Base-by-base conservation (phyloP, 1,140 invertebrate genomes). In the Littorina saxatilis region DNA sequence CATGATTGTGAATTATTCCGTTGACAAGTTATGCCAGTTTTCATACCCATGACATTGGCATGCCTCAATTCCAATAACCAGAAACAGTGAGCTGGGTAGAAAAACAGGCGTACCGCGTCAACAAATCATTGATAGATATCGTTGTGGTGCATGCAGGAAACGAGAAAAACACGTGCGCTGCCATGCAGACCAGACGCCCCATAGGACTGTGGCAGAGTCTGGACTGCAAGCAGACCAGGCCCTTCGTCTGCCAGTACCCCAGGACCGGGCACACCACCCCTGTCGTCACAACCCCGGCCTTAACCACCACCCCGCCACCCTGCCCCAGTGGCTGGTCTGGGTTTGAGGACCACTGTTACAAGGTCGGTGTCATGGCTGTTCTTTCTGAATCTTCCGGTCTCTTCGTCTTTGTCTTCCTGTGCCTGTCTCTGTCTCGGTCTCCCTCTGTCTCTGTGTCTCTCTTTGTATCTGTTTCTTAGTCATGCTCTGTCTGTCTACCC, bases 121-220 rank as follows among this genome's bases (percentile, higher is more conserved):
- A 5, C 43, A 5, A 47, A 47, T 5, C 5, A 47, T 47, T 5
- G 5, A 17, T 17, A 47, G 43, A 9, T 47, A 9, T 47, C 7
- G 5, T 47, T 47, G 5, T 47, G 43, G 7, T 47, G 43, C 43
- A 47, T 47, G 47, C 61, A 89, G 88, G 88, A 23, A 85, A 85
- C 82, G 86, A 89, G 43, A 47, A 43, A 5, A 78, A 75, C 63
- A 84, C 80, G 17, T 91, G 90, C 85, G 87, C 88, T 20, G 85
- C 81, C 52, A 81, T 91, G 63, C 81, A 83, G 9, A 86, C 88
- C 37, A 77, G 80, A 4, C 80, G n/a, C 23, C 81, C 76, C 27
- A 66, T 87, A 35, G 90, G 90, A 2, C 61, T 91, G 39, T 91
- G 90, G 90, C 79, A 84, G 27, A 85, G 87, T 55, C 78, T 85